Conservation (phyloP, 2,797 vertebrate genomes). For the Smutsia temminckii region DNA sequence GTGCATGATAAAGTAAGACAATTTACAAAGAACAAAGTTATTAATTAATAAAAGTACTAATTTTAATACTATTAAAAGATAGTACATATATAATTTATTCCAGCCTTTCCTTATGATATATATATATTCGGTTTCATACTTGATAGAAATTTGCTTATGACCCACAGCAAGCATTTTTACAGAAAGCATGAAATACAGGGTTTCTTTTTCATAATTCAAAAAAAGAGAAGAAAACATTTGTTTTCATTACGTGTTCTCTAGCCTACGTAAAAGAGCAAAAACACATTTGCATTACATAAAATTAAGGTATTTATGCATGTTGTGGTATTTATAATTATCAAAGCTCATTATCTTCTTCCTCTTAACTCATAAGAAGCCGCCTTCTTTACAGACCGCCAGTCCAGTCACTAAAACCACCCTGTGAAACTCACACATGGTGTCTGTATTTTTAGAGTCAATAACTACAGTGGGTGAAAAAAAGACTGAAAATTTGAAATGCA, state of each 20-base stretch:
- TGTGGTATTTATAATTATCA: not conserved
- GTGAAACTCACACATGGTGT: not conserved
- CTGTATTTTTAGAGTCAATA: not conserved
- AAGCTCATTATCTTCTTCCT: not conserved
- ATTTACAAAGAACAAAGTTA: not conserved
- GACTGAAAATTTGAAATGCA: not conserved
- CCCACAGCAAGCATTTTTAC: not conserved
- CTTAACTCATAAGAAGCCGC: not conserved
- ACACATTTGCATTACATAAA: not conserved
- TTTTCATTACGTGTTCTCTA: not conserved
- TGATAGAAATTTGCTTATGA: not conserved
- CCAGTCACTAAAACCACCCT: not conserved
- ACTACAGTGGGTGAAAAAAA: not conserved
- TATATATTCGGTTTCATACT: not conserved
- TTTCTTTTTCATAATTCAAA: conserved; percentile 3
- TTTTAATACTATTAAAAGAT: not conserved
- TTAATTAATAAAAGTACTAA: not conserved
- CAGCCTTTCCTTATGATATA: not conserved
- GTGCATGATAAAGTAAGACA: not conserved
- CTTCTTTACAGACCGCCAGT: not conserved
- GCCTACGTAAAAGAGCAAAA: not conserved
- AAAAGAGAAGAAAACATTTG: not conserved
- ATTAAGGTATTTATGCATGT: not conserved
- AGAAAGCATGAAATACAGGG: not conserved
- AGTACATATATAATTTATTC: not conserved